Base-by-base conservation (phyloP, 2,797 vertebrate genomes). In the Haliaeetus vocifer region DNA sequence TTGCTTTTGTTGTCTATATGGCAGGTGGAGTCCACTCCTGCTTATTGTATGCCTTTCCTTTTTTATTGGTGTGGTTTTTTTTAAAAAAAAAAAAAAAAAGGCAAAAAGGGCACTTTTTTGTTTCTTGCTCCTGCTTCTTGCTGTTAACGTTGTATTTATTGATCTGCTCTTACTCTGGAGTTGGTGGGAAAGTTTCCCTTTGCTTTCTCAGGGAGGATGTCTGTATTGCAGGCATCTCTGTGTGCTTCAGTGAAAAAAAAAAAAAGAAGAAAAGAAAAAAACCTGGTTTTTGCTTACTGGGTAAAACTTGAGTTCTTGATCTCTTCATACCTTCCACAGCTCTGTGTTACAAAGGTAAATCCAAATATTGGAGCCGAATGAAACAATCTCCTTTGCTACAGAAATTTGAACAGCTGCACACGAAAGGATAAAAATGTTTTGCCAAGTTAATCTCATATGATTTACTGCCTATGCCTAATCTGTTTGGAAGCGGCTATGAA, bases 381-480 rank as follows among this genome's bases (percentile, higher is more conserved):
- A 79, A 91, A 89, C 77, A 71, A 70, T 82, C 73, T 90, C 65
- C 49, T 90, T 73, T 38, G 16, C 90, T 77, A 31, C 63, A 68
- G 86, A 89, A 86, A 81, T 94, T 77, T 70, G 92, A 95, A 94
- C 94, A 96, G 95, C 88, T 97, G 94, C 87, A 52, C 56, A 74
- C 22, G 38, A 94, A 84, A 86, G 82, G 94, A 95, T 93, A 86
- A 81, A 95, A 95, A 47, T 67, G 58, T 89, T 96, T 96, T 96
- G 91, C 92, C 91, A 94, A 89, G 72, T 94, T 96, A 93, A 94
- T 96, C 90, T 97, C 92, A 2, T 80, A 77, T 95, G 92, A 94
- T 95, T 97, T 97, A 85, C 92, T 94, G 91, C 86, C 79, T 82
- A 45, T 11, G 66, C 91, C 86, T 79, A 92, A 96, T 97, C 94